A percentile compares a stretch with the other conserved stretches of the same genome.
These are phyloP conservation scores for Thera britannica DNA, from an alignment of 2,888 invertebrate genomes.

Conservation along the genomic window DNA sequence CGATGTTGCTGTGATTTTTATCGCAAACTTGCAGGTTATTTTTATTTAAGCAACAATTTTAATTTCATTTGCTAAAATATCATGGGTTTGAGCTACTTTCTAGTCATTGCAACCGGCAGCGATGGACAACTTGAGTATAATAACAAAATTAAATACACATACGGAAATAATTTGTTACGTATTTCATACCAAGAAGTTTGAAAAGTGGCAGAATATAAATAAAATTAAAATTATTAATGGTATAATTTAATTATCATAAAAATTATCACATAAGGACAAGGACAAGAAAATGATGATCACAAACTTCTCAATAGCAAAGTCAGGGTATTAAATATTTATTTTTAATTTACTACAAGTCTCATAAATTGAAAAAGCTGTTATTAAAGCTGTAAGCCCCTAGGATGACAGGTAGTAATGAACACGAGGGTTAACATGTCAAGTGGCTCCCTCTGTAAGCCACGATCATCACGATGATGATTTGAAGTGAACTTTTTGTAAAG, in stretches of 20 bases:
- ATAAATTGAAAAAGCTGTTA: conserved; percentile 21
- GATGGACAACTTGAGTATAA: no score
- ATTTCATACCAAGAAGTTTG: no score
- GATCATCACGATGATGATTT: conserved; percentile 18
- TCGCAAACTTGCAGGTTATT: not conserved
- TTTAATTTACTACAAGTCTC: conserved; percentile 17
- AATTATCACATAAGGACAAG: no score
- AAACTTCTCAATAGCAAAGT: not conserved
- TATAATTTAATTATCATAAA: no score
- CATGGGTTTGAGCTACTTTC: no score
- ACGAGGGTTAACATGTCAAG: conserved; percentile 28
- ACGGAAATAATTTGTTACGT: no score
- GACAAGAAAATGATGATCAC: not conserved
- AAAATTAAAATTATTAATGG: no score
- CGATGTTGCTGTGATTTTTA: conserved; percentile 3
- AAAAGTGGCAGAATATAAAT: no score
- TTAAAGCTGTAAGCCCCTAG: conserved; percentile 25
- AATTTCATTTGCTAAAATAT: no score
- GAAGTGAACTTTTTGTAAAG: conserved; percentile 8
- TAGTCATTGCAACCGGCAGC: no score
- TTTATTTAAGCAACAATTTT: no score
- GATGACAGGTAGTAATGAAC: conserved; percentile 30
- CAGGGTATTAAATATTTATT: conserved; percentile 19
- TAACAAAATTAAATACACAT: no score
- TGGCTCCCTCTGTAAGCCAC: conserved; percentile 29